phyloP scores from a whole-genome alignment of 2,797 vertebrate species.

The Eulemur coronatus region DNA sequence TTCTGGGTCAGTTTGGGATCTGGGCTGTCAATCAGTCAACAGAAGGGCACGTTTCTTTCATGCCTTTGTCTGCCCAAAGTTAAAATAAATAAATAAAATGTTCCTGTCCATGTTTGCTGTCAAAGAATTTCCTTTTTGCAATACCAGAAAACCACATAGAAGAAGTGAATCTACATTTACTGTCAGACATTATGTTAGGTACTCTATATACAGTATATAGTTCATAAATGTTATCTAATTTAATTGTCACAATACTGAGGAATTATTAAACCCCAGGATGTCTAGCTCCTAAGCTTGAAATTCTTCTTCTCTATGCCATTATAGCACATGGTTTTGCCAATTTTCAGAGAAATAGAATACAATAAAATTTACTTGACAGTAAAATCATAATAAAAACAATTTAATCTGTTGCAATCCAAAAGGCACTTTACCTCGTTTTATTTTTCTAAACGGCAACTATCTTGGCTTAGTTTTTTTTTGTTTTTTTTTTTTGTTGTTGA shows the following conservation, averaged over 20 bases:
- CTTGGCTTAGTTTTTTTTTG: no score
- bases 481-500: no score
- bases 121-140: slow-evolving; percentile 59
- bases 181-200: background rate
- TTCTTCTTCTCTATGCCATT: background rate
- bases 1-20: slow-evolving; percentile 6
- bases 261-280: background rate
- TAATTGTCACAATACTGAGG: slow-evolving; percentile 17
- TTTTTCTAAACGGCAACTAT: slow-evolving; percentile 4
- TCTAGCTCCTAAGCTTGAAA: background rate
- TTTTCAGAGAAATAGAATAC: slow-evolving; percentile 41
- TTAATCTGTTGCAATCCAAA: slow-evolving; percentile 10
- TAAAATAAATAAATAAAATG: slow-evolving; percentile 50
- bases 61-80: slow-evolving; percentile 34
- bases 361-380: slow-evolving; percentile 33
- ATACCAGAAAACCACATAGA: slow-evolving; percentile 39
- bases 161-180: slow-evolving; percentile 15
- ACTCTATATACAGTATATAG: background rate
- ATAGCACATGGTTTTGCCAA: background rate
- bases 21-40: background rate
- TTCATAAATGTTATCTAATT: slow-evolving; percentile 43
- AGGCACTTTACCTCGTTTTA: background rate
- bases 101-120: slow-evolving; percentile 47
- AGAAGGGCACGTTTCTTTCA: slow-evolving; percentile 39
- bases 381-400: slow-evolving; percentile 41